A percentile compares a stretch with the other conserved stretches of the same genome.
phyloP scores from a whole-genome alignment of 2,888 invertebrate species.

The Dryobota labecula region DNA sequence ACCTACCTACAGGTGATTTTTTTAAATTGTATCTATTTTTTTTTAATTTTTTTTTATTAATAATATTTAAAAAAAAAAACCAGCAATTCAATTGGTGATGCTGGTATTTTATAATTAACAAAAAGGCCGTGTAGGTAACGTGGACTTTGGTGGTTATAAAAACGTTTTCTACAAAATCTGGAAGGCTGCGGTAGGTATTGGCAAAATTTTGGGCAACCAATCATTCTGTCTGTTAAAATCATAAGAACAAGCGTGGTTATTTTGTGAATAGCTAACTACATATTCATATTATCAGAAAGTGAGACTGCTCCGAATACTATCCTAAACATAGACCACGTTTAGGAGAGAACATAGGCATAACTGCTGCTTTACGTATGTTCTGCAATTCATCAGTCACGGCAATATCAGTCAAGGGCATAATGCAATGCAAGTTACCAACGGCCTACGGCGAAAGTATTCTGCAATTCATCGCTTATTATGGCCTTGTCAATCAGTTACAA shows the following conservation, averaged over 20 bases:
- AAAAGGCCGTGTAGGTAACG: neutral
- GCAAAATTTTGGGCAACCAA: neutral
- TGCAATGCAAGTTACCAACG: neutral
- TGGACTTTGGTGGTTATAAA: neutral
- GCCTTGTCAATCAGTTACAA: neutral
- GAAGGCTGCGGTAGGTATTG: too few relatives aligned
- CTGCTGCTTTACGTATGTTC: too few relatives aligned
- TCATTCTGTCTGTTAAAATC: neutral
- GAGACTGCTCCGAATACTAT: too few relatives aligned
- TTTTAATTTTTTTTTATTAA: too few relatives aligned
- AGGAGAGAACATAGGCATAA: neutral
- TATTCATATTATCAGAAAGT: neutral
- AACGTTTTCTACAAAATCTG: neutral
- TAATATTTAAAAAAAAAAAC: too few relatives aligned
- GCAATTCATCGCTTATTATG: neutral
- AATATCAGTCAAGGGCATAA: neutral
- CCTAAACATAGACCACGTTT: too few relatives aligned
- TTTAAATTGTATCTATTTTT: neutral
- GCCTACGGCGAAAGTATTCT: neutral
- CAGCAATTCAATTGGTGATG: neutral
- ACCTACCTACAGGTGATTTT: neutral
- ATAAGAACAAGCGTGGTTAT: neutral
- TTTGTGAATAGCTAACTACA: neutral
- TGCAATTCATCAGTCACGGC: neutral
- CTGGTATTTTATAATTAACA: neutral